A percentile compares a stretch with the other conserved stretches of the same genome.
phyloP scores from a whole-genome alignment of 2,888 invertebrate species.

The Harpalus rubripes region DNA sequence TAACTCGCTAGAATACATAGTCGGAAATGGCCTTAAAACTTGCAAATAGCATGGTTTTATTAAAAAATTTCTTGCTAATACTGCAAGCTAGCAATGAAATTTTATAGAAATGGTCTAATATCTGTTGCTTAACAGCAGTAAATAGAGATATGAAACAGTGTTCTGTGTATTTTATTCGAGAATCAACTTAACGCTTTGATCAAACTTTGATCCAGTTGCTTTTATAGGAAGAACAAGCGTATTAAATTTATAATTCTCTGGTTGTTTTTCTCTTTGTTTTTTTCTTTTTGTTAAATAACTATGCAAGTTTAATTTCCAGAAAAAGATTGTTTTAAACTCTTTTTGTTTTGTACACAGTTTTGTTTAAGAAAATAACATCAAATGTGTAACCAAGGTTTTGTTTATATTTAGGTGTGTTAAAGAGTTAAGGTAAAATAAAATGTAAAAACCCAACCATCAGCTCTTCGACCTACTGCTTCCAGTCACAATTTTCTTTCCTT shows the following conservation, averaged over 20 bases:
- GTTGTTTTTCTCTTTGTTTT: too few species aligned
- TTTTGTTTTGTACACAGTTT: too few species aligned
- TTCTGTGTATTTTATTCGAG: slow-evolving; percentile 10
- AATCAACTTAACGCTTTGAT: background rate
- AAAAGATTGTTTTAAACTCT: too few species aligned
- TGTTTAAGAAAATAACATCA: too few species aligned
- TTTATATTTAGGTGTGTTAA: too few species aligned
- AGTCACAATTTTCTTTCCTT: too few species aligned
- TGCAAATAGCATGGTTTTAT: slow-evolving; percentile 16
- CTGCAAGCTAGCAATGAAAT: background rate
- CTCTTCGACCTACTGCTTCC: too few species aligned
- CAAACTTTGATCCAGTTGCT: background rate
- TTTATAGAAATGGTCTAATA: slow-evolving; percentile 20
- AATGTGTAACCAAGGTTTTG: too few species aligned
- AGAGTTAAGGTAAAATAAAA: too few species aligned
- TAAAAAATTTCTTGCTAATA: slow-evolving; percentile 10
- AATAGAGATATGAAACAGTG: background rate
- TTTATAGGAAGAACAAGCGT: background rate
- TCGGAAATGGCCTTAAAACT: slow-evolving; percentile 5
- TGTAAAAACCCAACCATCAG: too few species aligned
- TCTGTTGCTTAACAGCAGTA: slow-evolving; percentile 17
- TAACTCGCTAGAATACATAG: slow-evolving; percentile 5
- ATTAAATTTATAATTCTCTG: background rate
- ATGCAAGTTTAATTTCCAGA: too few species aligned
- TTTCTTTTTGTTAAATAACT: too few species aligned